These are phyloP conservation scores for Digitonthophagus gazella DNA, from an alignment of 2,888 invertebrate species.

Conservation along the genomic window DNA sequence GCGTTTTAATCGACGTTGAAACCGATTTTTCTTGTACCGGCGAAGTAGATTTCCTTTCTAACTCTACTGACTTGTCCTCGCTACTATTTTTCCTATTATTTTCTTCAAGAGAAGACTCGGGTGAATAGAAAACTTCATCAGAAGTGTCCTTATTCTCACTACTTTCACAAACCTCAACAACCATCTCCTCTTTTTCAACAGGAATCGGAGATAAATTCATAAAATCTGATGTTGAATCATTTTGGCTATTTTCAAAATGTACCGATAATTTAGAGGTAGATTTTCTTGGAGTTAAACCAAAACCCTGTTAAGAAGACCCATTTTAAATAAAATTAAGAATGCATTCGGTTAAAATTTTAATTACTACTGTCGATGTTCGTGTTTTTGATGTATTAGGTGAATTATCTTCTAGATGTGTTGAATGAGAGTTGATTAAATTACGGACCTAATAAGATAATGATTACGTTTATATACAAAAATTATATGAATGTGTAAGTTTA, in stretches of 20 bases:
- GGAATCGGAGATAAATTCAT: conserved; percentile 5
- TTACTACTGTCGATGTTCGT: not conserved
- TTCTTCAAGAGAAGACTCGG: conserved; percentile 8
- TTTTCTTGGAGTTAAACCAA: conserved; percentile 21
- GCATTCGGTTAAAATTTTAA: not conserved
- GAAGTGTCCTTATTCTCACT: conserved; percentile 9
- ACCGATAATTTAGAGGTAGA: conserved; percentile 18
- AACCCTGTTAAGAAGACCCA: conserved; percentile 5
- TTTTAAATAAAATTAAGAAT: not conserved
- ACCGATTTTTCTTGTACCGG: not conserved
- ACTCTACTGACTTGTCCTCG: not conserved
- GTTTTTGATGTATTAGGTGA: not conserved
- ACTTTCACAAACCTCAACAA: not conserved
- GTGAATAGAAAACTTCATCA: conserved; percentile 18
- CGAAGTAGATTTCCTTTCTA: not conserved
- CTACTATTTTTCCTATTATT: not conserved
- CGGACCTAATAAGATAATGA: not conserved
- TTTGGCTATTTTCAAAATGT: conserved; percentile 20
- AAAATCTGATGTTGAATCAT: conserved; percentile 5
- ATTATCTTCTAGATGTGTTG: not conserved
- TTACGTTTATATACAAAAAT: not conserved
- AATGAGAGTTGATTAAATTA: not conserved
- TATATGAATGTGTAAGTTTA: not conserved
- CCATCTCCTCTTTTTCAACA: conserved; percentile 8
- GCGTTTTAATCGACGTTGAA: not conserved